A percentile compares a stretch with the other conserved stretches of the same genome.
These are phyloP conservation scores for Halocynthia aurantium DNA, from an alignment of 23 tunicate species.

Conservation along the genomic window DNA sequence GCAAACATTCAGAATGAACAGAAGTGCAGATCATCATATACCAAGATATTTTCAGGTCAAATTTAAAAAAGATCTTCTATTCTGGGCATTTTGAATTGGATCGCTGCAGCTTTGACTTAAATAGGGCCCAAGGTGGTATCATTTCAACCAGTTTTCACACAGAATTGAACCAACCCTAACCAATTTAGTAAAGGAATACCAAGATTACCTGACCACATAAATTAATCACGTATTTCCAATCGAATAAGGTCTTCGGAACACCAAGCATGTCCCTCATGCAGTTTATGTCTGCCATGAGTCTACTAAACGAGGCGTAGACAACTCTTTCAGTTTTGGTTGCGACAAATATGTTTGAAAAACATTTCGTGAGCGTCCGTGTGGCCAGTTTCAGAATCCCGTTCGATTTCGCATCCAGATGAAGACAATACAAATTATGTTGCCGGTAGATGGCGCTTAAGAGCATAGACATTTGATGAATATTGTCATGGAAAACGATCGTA, in stretches of 20 bases:
- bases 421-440: conserved; percentile 57
- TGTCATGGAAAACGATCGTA: conserved; percentile 40
- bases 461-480: conserved; percentile 40
- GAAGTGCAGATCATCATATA: too few relatives aligned
- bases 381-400: neutral
- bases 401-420: conserved; percentile 53
- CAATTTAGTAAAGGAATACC: too few relatives aligned
- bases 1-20: too few relatives aligned
- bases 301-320: conserved; percentile 38
- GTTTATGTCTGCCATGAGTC: conserved; percentile 64
- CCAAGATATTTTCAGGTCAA: too few relatives aligned
- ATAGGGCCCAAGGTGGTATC: too few relatives aligned
- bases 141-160: too few relatives aligned
- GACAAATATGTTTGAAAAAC: conserved; percentile 59
- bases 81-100: too few relatives aligned
- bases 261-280: conserved; percentile 67
- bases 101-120: too few relatives aligned
- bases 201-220: conserved; percentile 62
- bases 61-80: too few relatives aligned
- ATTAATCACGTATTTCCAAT: conserved; percentile 69
- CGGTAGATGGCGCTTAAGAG: conserved; percentile 57
- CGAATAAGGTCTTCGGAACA: neutral
- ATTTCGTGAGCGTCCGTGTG: conserved; percentile 14
- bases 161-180: too few relatives aligned
- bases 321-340: conserved; percentile 28